Percentiles rank a stretch among this genome's conserved stretches.
Evolutionary conservation across 2,888 invertebrate species (phyloP).

Genomic region (Drosophila quinaria): DNA sequence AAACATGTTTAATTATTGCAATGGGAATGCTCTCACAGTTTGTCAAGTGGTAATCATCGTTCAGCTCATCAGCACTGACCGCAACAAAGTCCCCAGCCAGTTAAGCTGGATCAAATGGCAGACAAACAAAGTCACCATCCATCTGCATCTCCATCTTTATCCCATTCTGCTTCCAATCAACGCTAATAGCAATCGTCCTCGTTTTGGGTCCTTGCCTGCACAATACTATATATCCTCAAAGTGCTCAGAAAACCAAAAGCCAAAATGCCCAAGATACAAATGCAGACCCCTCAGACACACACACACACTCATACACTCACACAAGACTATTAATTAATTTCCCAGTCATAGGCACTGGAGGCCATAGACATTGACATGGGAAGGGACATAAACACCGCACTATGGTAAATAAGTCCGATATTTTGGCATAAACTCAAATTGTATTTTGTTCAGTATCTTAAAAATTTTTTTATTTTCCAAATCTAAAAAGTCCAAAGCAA

Average conservation of each 20-base stretch:
- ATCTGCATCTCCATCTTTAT: constrained; percentile 26
- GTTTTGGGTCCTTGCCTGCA: constrained; percentile 12
- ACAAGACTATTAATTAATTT: constrained; percentile 75
- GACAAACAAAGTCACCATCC: constrained; percentile 66
- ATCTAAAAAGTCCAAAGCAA: no score
- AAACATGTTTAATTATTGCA: neutral
- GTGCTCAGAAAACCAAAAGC: constrained; percentile 74
- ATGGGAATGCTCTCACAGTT: constrained; percentile 6
- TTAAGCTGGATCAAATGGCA: constrained; percentile 49
- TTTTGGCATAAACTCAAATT: no score
- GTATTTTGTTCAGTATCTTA: no score
- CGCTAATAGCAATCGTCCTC: constrained; percentile 66
- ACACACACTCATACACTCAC: neutral
- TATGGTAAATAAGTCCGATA: no score
- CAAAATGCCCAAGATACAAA: constrained; percentile 54
- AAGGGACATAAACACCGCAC: constrained; percentile 39
- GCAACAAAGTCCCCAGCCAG: constrained; percentile 51
- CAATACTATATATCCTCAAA: constrained; percentile 42
- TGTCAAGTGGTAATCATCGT: constrained; percentile 16
- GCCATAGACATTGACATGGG: constrained; percentile 50
- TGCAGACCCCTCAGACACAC: neutral
- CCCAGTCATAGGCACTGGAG: constrained; percentile 58
- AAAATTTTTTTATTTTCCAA: no score
- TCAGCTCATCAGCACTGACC: constrained; percentile 41
- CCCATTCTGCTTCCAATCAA: constrained; percentile 60